A percentile compares a stretch with the other conserved stretches of the same genome.
Conservation (phyloP, 2,888 invertebrate species). For the Macrophya annulata region DNA sequence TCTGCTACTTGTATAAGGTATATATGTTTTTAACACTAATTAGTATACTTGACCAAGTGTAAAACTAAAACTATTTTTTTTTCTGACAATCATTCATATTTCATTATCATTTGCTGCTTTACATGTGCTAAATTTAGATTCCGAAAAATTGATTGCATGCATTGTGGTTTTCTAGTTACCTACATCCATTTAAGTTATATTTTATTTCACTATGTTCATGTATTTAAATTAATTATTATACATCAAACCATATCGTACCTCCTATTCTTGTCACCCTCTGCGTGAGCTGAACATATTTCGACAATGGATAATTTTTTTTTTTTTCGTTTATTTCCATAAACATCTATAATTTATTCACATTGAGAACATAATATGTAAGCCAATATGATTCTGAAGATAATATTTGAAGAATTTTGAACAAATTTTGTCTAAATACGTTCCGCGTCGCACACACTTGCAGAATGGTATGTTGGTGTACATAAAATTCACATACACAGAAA, state of each 20-base stretch:
- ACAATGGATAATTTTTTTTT: constrained; percentile 61
- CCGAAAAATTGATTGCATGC: constrained; percentile 63
- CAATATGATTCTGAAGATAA: constrained; percentile 38
- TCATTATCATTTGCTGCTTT: constrained; percentile 79
- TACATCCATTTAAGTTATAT: constrained; percentile 55
- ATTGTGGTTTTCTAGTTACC: constrained; percentile 57
- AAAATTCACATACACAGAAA: constrained; percentile 81
- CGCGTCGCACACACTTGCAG: constrained; percentile 78
- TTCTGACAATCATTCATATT: constrained; percentile 75
- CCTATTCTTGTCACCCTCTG: constrained; percentile 70
- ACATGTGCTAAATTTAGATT: constrained; percentile 71
- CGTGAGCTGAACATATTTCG: constrained; percentile 72
- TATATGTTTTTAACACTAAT: constrained; percentile 61
- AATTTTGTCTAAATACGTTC: constrained; percentile 74
- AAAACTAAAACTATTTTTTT: constrained; percentile 71
- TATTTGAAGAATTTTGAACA: constrained; percentile 34
- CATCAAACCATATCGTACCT: constrained; percentile 68
- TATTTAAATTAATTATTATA: constrained; percentile 62
- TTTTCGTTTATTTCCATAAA: background rate
- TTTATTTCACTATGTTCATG: constrained; percentile 65
- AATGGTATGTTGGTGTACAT: constrained; percentile 88
- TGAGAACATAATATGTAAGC: constrained; percentile 27
- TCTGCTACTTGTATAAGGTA: background rate
- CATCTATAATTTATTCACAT: constrained; percentile 38
- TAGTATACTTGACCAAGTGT: constrained; percentile 76